Evolutionary conservation across 2,797 vertebrate genomes (phyloP), one percentile per base, ranked within the genome.

Genomic region (Pseudocheirus occidentalis): DNA sequence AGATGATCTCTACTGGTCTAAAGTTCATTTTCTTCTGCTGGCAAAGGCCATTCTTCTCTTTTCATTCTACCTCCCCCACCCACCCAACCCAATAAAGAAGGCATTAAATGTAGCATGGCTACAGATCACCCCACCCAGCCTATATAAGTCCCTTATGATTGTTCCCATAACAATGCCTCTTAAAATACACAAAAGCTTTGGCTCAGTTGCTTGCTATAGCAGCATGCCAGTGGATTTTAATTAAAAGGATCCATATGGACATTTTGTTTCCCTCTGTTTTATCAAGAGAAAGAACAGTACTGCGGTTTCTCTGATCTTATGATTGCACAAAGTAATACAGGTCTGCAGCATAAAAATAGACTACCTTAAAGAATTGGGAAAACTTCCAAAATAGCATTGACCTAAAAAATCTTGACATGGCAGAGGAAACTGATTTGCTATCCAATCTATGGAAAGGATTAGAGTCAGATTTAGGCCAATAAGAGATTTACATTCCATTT

Each of bases 381-480:
- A 96, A 96, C 92, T 97, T 98, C 96, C 97, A 97, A 7, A 0
- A 87, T 94, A 97, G 87, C 96, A 95, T 89, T 98, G 98, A 98
- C 96, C 96, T 98, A 95, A 98, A 98, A 98, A 98, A 96, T 96
- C 97, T 98, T 97, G 93, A 98, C 96, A 95, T 52, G 96, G 92
- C 95, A 98, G 54, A 98, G 97, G 97, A 98, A 98, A 98, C 93
- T 98, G 93, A 98, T 98, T 98, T 98, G 98, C 97, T 98, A 97
- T 94, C 97, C 98, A 96, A 98, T 54, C 92, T 97, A 97, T 97
- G 95, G 96, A 97, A 97, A 98, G 73, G 87, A 98, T 97, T 98
- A 56, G 50, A 93, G 56, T 97, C 95, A 94, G 92, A 98, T 98
- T 98, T 98, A 98, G 97, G 97, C 5, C 98, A 97, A 13, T 94